Conservation (phyloP, 2,113 vertebrate genomes). For the Panthera tigris region DNA sequence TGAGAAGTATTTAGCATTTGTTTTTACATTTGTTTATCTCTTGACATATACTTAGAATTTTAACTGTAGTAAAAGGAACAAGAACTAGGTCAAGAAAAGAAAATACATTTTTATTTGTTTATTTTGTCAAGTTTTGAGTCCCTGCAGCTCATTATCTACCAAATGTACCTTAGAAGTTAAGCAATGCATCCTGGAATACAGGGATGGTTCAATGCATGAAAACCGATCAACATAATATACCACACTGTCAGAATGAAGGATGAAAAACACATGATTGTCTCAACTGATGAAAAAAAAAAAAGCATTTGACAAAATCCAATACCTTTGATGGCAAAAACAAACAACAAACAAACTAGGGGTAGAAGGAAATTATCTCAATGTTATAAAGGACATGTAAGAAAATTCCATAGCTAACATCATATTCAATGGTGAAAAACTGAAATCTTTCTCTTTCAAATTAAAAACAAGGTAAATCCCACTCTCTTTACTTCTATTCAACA, state of each 20-base stretch:
- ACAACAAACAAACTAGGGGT: neutral
- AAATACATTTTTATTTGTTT: neutral
- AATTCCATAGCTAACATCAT: neutral
- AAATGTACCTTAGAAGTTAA: neutral
- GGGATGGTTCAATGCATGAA: neutral
- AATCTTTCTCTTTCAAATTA: neutral
- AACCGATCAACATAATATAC: neutral
- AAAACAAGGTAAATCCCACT: neutral
- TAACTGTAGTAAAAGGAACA: neutral
- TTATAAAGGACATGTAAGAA: neutral
- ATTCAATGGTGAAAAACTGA: neutral
- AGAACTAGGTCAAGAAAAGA: neutral
- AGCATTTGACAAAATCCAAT: neutral
- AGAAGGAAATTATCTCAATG: neutral
- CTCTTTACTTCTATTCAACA: neutral
- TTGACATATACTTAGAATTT: neutral
- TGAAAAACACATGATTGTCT: neutral
- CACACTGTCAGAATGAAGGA: neutral
- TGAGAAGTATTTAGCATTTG: neutral
- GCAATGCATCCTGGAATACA: neutral
- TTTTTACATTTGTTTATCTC: neutral
- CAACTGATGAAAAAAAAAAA: neutral
- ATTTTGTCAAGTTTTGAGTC: neutral
- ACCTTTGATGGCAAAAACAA: neutral
- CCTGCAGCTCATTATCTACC: neutral